phyloP scores from a whole-genome alignment of 1,140 invertebrate species.

The Drosophila burlai region DNA sequence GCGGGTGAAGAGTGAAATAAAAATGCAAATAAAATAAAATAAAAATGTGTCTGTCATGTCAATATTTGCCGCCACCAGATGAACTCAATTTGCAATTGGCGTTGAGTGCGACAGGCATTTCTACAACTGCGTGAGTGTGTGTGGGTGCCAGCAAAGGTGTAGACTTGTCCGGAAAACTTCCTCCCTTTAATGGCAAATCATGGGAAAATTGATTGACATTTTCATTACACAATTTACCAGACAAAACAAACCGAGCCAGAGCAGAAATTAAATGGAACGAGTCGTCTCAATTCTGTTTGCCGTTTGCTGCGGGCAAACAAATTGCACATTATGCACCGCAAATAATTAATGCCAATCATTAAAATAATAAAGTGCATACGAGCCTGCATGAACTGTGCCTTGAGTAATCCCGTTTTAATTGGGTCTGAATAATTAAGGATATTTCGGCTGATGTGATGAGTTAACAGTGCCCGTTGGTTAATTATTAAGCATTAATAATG shows the following conservation, averaged over 20 bases:
- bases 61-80: conserved; percentile 83
- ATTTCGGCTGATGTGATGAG: conserved; percentile 24
- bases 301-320: conserved; percentile 49
- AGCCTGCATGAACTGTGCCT: conserved; percentile 23
- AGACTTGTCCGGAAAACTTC: conserved; percentile 38
- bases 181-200: conserved; percentile 70
- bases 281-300: conserved; percentile 46
- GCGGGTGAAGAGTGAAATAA: conserved; percentile 68
- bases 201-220: conserved; percentile 83
- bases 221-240: conserved; percentile 82
- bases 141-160: conserved; percentile 25
- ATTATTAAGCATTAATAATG: conserved; percentile 71
- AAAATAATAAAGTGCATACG: conserved; percentile 79
- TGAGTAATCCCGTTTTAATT: conserved; percentile 59
- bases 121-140: conserved; percentile 14
- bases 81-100: conserved; percentile 84
- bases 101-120: conserved; percentile 68
- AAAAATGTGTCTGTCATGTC: conserved; percentile 84
- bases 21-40: conserved; percentile 84
- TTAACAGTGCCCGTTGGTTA: conserved; percentile 53
- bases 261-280: conserved; percentile 37
- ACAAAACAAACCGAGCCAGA: conserved; percentile 62
- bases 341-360: conserved; percentile 80
- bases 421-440: conserved; percentile 71
- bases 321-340: conserved; percentile 76